Evolutionary conservation across 1,140 invertebrate species (phyloP).

Genomic region (Homarus americanus): DNA sequence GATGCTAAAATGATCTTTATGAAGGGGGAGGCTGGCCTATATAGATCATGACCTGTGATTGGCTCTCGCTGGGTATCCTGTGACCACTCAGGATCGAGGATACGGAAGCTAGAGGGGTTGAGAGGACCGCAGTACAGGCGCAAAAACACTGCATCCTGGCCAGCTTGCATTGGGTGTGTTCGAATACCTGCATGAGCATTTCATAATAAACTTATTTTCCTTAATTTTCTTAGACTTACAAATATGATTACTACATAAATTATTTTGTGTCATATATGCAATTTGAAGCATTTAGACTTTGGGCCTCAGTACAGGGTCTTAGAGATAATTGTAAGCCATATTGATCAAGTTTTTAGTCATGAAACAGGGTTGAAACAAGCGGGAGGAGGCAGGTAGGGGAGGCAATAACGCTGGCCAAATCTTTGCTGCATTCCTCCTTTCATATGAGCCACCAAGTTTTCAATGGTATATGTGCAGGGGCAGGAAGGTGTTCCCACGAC

Average conservation of each 20-base stretch:
- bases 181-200: too few relatives aligned
- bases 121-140: not conserved
- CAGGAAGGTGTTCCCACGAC: not conserved
- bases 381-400: not conserved
- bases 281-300: too few relatives aligned
- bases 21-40: too few relatives aligned
- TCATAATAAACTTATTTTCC: too few relatives aligned
- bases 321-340: too few relatives aligned
- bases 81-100: not conserved
- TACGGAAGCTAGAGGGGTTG: not conserved
- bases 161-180: not conserved
- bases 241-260: too few relatives aligned
- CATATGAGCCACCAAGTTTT: slow-evolving; percentile 14
- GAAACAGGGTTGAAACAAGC: not conserved
- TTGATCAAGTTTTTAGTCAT: too few relatives aligned
- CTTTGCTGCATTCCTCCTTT: slow-evolving; percentile 52
- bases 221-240: too few relatives aligned
- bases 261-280: too few relatives aligned
- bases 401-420: not conserved
- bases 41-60: not conserved
- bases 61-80: not conserved
- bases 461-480: slow-evolving; percentile 2
- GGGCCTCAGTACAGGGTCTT: too few relatives aligned
- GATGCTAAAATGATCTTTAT: too few relatives aligned
- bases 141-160: not conserved